phyloP scores from a whole-genome alignment of 2,797 vertebrate genomes.

The Crocodylus rhombifer region DNA sequence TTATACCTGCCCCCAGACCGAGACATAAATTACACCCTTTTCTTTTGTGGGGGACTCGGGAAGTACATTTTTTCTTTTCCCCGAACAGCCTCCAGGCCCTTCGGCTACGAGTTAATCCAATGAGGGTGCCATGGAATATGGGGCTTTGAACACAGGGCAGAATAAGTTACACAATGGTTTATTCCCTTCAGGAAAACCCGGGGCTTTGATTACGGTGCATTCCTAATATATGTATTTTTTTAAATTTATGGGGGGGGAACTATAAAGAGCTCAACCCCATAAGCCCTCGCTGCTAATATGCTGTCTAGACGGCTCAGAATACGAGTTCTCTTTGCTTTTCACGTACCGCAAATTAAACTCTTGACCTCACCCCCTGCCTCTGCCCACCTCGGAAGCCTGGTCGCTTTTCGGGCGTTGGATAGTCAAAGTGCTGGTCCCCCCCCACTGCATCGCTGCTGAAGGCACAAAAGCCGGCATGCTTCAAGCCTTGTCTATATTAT shows the following conservation, averaged over 20 bases:
- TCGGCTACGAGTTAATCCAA: not conserved
- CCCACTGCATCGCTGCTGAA: not conserved
- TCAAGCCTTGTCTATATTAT: not conserved
- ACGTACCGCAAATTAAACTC: slow-evolving; percentile 67
- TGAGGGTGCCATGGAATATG: not conserved
- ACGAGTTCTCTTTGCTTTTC: slow-evolving; percentile 63
- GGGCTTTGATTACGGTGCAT: slow-evolving; percentile 68
- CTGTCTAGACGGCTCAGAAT: slow-evolving; percentile 79
- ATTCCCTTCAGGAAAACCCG: slow-evolving; percentile 62
- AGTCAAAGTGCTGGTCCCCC: slow-evolving; percentile 40
- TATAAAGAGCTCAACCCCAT: slow-evolving; percentile 64
- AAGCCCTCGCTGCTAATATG: slow-evolving; percentile 79
- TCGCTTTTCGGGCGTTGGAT: slow-evolving; percentile 43
- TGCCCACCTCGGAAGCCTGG: slow-evolving; percentile 56
- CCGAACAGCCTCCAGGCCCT: not conserved
- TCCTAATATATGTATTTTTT: slow-evolving; percentile 64
- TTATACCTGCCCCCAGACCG: slow-evolving; percentile 1
- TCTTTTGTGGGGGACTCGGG: not conserved
- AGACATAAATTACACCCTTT: not conserved
- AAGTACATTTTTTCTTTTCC: not conserved
- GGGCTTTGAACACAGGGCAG: slow-evolving; percentile 62
- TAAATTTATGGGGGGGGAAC: slow-evolving; percentile 70
- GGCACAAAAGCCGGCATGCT: not conserved
- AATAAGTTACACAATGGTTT: slow-evolving; percentile 63
- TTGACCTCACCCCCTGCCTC: slow-evolving; percentile 74